These are phyloP conservation scores for Cryptocheilus praepositus DNA, from an alignment of 2,888 invertebrate species.

Conservation along the genomic window DNA sequence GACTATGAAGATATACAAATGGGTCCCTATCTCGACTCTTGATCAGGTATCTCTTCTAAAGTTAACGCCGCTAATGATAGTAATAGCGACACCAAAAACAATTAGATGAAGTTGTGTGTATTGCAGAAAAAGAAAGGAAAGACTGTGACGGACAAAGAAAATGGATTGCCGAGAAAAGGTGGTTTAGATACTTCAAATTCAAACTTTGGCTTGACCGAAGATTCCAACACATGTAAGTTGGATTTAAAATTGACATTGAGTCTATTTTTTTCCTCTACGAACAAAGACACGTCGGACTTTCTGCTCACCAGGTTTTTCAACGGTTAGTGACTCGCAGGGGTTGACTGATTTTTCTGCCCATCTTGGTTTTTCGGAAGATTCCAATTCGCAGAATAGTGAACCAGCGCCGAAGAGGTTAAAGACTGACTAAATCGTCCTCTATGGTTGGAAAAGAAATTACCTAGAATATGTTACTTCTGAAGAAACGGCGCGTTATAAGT, in stretches of 20 bases:
- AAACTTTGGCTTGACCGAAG: conserved; percentile 90
- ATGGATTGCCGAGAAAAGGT: conserved; percentile 82
- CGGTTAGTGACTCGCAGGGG: conserved; percentile 93
- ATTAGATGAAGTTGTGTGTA: conserved; percentile 19
- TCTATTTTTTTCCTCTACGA: conserved; percentile 5
- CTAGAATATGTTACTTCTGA: conserved; percentile 6
- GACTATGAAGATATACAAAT: conserved; percentile 98
- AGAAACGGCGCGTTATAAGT: neutral
- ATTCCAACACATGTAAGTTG: conserved; percentile 91
- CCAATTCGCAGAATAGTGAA: conserved; percentile 92
- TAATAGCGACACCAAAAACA: neutral
- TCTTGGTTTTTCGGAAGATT: conserved; percentile 92
- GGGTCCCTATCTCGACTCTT: conserved; percentile 93
- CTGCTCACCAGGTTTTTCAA: conserved; percentile 84
- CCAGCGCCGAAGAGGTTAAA: conserved; percentile 87
- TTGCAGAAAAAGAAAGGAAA: conserved; percentile 81
- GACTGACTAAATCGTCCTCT: conserved; percentile 78
- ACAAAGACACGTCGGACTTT: conserved; percentile 15
- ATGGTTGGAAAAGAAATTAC: neutral
- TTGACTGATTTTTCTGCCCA: conserved; percentile 90
- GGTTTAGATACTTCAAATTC: conserved; percentile 86
- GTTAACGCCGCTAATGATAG: neutral
- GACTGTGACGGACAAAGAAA: conserved; percentile 88
- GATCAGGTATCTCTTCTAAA: conserved; percentile 77
- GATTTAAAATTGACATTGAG: conserved; percentile 1